phyloP scores from a whole-genome alignment of 2,797 vertebrate species.

The Lepidocolaptes lacrymiger region DNA sequence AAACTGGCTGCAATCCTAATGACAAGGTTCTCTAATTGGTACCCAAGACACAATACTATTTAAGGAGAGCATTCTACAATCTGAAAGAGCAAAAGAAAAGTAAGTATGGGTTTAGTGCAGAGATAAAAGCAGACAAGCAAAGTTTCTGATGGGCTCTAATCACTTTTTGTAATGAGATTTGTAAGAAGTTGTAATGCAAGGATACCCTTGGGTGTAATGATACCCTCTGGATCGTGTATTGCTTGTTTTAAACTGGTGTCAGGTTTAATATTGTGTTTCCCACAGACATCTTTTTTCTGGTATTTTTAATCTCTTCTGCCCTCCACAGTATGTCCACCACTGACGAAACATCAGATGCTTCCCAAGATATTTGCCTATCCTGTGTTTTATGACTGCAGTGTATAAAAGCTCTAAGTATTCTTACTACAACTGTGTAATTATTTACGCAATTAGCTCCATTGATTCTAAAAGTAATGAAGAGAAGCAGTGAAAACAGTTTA shows the following conservation, averaged over 20 bases:
- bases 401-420: background rate
- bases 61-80: background rate
- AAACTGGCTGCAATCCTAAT: constrained; percentile 23
- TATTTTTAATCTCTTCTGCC: background rate
- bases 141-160: background rate
- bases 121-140: background rate
- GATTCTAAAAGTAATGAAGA: background rate
- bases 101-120: background rate
- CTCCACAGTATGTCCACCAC: background rate
- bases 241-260: background rate
- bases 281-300: background rate
- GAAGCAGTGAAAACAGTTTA: background rate
- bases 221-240: background rate
- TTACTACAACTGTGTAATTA: background rate
- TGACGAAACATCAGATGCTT: background rate
- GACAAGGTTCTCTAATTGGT: constrained; percentile 14
- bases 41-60: background rate
- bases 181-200: background rate
- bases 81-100: background rate
- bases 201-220: background rate
- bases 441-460: background rate
- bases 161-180: background rate
- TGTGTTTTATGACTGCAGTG: background rate
- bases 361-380: background rate
- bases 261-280: background rate